phyloP scores from a whole-genome alignment of 2,797 vertebrate species.

The Accipiter badius region DNA sequence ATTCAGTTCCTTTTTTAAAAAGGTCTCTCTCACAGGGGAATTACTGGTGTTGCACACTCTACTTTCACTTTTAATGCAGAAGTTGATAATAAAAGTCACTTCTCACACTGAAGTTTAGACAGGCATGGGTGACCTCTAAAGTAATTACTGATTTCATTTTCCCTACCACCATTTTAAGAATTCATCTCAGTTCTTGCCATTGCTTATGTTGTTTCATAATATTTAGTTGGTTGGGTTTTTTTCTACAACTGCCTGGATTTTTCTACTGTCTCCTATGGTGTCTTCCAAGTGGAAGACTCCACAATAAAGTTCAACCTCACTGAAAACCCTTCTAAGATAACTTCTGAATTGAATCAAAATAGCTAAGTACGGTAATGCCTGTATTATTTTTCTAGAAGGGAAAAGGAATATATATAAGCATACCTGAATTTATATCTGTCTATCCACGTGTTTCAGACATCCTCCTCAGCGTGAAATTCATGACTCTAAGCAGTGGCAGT shows the following conservation, averaged over 20 bases:
- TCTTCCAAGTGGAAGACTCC: background rate
- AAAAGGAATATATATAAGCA: background rate
- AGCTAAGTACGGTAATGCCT: background rate
- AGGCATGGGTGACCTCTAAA: background rate
- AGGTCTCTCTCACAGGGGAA: background rate
- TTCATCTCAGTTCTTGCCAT: background rate
- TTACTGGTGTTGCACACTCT: background rate
- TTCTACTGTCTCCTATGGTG: background rate
- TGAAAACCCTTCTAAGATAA: background rate
- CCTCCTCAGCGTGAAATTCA: background rate
- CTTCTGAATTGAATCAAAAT: background rate
- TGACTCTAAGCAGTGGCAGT: background rate
- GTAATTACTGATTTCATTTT: background rate
- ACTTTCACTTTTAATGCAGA: background rate
- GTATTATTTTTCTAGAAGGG: background rate
- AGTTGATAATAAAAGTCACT: background rate
- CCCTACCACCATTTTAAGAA: background rate
- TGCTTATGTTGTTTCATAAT: background rate
- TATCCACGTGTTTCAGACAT: background rate
- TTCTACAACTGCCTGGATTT: background rate
- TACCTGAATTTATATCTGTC: background rate
- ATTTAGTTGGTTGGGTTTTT: background rate
- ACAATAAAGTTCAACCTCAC: background rate
- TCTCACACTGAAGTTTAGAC: background rate
- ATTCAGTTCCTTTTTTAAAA: background rate